Percentiles rank a stretch among this genome's conserved stretches.
phyloP scores from a whole-genome alignment of 2,113 vertebrate species.

The Diadophis punctatus region DNA sequence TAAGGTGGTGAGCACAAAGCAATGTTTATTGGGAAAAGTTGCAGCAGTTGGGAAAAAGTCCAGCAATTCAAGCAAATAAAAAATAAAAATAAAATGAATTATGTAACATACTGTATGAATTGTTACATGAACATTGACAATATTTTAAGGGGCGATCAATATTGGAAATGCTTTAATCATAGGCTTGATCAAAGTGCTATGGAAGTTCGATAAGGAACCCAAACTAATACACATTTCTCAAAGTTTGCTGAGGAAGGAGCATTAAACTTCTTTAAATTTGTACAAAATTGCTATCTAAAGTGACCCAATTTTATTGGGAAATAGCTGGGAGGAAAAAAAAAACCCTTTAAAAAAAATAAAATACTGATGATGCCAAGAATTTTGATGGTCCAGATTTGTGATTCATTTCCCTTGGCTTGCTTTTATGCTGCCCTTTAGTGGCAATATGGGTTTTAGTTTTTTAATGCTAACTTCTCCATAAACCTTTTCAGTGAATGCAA shows the following conservation, averaged over 20 bases:
- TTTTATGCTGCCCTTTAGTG: constrained; percentile 10
- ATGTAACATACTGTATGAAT: neutral
- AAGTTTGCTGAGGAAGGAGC: neutral
- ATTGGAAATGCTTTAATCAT: neutral
- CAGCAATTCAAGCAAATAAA: neutral
- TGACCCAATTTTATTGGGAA: neutral
- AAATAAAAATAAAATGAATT: neutral
- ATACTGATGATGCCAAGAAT: constrained; percentile 11
- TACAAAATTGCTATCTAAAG: neutral
- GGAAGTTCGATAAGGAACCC: neutral
- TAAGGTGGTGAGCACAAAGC: neutral
- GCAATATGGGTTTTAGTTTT: constrained; percentile 33
- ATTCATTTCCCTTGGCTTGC: constrained; percentile 15
- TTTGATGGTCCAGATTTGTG: constrained; percentile 5
- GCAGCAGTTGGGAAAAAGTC: neutral
- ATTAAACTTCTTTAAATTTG: neutral
- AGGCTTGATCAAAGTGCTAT: neutral
- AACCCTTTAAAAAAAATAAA: neutral
- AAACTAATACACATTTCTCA: neutral
- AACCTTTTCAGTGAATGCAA: neutral
- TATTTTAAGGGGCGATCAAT: neutral
- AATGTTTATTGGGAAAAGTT: neutral
- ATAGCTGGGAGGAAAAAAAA: neutral
- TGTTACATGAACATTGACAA: neutral
- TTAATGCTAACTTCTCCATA: constrained; percentile 11